Base-by-base conservation (phyloP, 2,797 vertebrate species). In the Pterois miles region DNA sequence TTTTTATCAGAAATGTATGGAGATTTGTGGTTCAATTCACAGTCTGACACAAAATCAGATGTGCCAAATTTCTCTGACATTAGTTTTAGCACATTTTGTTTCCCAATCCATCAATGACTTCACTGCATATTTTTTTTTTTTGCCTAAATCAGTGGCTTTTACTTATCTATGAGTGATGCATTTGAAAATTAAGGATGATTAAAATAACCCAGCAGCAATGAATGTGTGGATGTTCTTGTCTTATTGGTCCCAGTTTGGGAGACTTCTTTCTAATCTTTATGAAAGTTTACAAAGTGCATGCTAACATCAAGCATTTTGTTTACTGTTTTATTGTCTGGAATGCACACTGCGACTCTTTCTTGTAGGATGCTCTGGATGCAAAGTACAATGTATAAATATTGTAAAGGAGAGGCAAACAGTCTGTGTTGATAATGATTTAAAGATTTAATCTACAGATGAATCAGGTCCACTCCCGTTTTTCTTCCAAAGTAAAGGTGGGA, bases 401-500 rank as follows among this genome's bases (percentile, higher is more conserved):
- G 16, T 38, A 46, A 52, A 59, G 6, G 11, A 62, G 11, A 53
- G 65, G n/a, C 4, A 70, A 52, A 68, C n/a, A 57, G 54, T 56
- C 14, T 40, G 38, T 60, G 8, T 63, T 60, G 12, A 36, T 0
- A 34, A 27, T 56, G 14, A 25, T 16, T 40, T 46, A 18, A 46
- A 46, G 50, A 43, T 23, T 65, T 16, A 11, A 43, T 71, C 2
- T 25, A 27, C 25, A 71, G 8, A 25, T 22, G 8, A 46, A 71
- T 11, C 63, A 76, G 11, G 29, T 33, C 29, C 16, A 57, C 2
- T 60, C n/a, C 43, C 52, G 14, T 31, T 76, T 50, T 85, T 66
- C 20, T 78, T 57, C 25, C 43, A 87, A 85, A 91, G 89, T 84
- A 81, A 48, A 80, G 40, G 33, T 36, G 36, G 34, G 18, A 65